Base-by-base conservation (phyloP, 1,140 invertebrate species). In the Drosophila nasuta region DNA sequence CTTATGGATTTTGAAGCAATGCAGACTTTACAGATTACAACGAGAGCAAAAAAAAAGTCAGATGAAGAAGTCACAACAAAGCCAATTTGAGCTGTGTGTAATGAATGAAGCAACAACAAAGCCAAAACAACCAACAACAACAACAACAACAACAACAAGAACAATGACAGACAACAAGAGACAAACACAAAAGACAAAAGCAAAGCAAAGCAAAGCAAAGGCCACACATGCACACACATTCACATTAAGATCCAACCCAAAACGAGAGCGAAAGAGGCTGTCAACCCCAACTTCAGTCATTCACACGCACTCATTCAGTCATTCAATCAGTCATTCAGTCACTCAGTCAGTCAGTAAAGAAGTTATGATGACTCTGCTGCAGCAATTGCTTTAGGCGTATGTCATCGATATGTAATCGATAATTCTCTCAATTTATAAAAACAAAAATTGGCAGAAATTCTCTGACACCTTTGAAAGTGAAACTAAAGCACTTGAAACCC, bases 1-100 rank as follows among this genome's bases (percentile, higher is more conserved):
- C 70, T 66, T 64, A 75, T 64, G 75, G 82, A 82, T 79, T 83
- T 69, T 82, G 79, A 88, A 77, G 82, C 86, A 87, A 87, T 87
- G 82, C 83, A 88, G 82, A 87, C 82, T 87, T 82, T 88, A 80
- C 58, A 82, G 82, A 82, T 86, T 87, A 87, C 76, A 79, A 71
- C 64, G 73, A 81, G 76, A 72, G 58, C 45, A 5, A 49, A 35
- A 56, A 41, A 58, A 11, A 15, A 46, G 20, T 49, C 30, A 35
- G 41, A 38, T 56, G 66, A 51, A 51, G 35, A 70, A 63, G 73
- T 75, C 73, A 64, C 59, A 75, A 75, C 66, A 75, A 75, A 71
- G 73, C 73, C 73, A 75, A 70, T 75, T 63, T 46, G 38, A 71
- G 71, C 65, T 67, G 20, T 60, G 41, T 54, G 56, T 74, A 74